phyloP scores from a whole-genome alignment of 2,888 invertebrate genomes.

The Cepaea hortensis region DNA sequence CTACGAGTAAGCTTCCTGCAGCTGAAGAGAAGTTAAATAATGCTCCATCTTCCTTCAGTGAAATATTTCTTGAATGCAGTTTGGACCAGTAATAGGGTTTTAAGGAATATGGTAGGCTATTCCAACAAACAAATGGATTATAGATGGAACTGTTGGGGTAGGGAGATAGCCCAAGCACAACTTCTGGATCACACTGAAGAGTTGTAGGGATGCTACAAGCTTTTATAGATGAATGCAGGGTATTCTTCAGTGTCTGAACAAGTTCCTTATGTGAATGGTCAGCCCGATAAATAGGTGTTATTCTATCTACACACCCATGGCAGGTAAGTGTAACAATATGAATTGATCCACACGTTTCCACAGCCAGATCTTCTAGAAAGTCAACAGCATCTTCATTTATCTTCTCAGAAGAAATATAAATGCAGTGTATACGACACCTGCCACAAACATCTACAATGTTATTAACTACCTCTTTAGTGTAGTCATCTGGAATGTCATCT shows the following conservation, averaged over 20 bases:
- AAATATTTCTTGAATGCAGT: slow-evolving; percentile 69
- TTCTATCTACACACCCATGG: slow-evolving; percentile 72
- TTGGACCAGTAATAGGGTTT: slow-evolving; percentile 66
- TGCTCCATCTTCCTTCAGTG: slow-evolving; percentile 65
- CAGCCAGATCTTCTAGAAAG: slow-evolving; percentile 73
- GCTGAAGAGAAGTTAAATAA: slow-evolving; percentile 63
- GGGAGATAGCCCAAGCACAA: slow-evolving; percentile 56
- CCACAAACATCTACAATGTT: slow-evolving; percentile 63
- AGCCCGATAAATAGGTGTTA: slow-evolving; percentile 71
- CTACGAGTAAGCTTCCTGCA: slow-evolving; percentile 72
- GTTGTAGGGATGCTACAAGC: slow-evolving; percentile 67
- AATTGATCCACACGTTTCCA: slow-evolving; percentile 74
- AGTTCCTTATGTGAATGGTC: slow-evolving; percentile 67
- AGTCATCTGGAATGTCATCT: slow-evolving; percentile 74
- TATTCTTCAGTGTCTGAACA: slow-evolving; percentile 68
- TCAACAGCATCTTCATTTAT: slow-evolving; percentile 68
- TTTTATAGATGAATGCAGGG: slow-evolving; percentile 62
- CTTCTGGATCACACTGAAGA: slow-evolving; percentile 66
- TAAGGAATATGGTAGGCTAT: slow-evolving; percentile 58
- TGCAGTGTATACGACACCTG: slow-evolving; percentile 73
- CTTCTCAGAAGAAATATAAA: slow-evolving; percentile 68
- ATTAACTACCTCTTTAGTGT: slow-evolving; percentile 73
- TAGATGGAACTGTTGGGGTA: slow-evolving; percentile 53
- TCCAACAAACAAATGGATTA: slow-evolving; percentile 25
- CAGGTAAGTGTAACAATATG: slow-evolving; percentile 69